Conservation (phyloP, 2,113 vertebrate genomes). For the Macroglossus sobrinus region DNA sequence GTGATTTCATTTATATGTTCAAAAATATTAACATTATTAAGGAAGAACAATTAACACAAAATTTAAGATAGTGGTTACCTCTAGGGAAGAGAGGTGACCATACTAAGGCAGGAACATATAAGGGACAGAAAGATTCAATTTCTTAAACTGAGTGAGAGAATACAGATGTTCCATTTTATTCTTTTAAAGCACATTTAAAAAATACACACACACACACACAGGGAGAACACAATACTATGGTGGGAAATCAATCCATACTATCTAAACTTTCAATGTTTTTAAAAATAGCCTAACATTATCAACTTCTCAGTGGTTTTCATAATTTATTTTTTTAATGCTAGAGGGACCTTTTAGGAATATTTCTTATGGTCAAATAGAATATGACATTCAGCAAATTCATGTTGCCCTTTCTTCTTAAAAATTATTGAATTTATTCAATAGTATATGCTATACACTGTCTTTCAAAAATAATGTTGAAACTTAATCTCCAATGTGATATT, state of each 20-base stretch:
- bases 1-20: neutral
- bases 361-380: neutral
- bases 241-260: neutral
- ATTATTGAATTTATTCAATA: neutral
- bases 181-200: neutral
- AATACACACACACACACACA: neutral
- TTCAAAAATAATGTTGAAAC: neutral
- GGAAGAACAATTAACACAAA: neutral
- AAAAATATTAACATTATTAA: neutral
- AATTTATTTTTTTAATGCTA: neutral
- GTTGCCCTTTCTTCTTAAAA: neutral
- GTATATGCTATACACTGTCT: neutral
- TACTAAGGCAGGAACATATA: neutral
- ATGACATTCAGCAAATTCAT: neutral
- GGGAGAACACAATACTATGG: neutral
- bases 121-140: neutral
- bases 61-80: neutral
- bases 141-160: neutral
- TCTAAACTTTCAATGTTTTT: neutral
- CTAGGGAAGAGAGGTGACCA: neutral
- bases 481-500: neutral
- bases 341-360: neutral
- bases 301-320: neutral
- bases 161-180: neutral
- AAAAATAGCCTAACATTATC: neutral